Evolutionary conservation across 2,888 invertebrate genomes (phyloP).

Genomic region (Stramonita haemastoma): DNA sequence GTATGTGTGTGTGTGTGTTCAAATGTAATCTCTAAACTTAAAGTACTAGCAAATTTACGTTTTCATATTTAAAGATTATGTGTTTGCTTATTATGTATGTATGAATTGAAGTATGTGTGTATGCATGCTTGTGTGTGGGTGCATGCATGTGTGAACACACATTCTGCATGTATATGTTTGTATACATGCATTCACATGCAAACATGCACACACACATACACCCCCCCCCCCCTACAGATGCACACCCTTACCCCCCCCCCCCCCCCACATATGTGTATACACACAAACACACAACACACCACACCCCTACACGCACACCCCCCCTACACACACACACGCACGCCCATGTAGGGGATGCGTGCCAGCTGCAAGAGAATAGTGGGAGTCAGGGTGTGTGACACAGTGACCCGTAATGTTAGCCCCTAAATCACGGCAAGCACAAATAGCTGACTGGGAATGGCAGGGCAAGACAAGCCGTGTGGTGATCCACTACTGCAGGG

Average conservation of each 20-base stretch:
- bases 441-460: background rate
- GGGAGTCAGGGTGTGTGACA: background rate
- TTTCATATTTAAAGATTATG: too few species aligned
- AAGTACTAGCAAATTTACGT: too few species aligned
- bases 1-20: conserved; percentile 5
- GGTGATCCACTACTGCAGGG: background rate
- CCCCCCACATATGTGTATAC: background rate
- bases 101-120: background rate
- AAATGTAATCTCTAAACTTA: background rate
- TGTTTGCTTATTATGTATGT: too few species aligned
- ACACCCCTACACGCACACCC: too few species aligned
- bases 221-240: background rate
- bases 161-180: background rate
- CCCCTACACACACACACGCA: background rate
- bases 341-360: background rate
- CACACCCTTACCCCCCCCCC: background rate
- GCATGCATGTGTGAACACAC: background rate
- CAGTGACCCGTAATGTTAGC: background rate
- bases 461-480: background rate
- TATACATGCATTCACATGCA: background rate
- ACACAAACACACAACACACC: background rate
- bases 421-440: background rate
- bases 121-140: background rate
- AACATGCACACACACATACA: background rate
- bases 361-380: too few species aligned